Conservation (phyloP, 2,797 vertebrate species). For the Eupleurogrammus muticus region DNA sequence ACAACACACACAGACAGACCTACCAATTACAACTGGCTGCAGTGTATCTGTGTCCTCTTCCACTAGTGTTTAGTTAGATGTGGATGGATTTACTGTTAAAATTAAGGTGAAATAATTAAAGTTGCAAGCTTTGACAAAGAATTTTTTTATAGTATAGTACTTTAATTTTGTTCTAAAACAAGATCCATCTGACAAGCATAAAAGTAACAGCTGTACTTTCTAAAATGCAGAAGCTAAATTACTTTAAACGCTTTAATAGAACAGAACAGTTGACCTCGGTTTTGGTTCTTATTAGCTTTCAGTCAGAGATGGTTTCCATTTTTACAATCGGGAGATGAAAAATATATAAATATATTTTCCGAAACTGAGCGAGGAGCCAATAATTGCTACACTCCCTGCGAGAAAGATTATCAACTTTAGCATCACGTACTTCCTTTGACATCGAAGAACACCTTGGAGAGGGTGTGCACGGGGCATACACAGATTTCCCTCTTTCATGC, state of each 20-base stretch:
- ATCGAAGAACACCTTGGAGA: slow-evolving; percentile 50
- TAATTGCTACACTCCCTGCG: slow-evolving; percentile 35
- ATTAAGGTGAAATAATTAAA: slow-evolving; percentile 39
- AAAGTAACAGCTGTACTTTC: too few relatives aligned
- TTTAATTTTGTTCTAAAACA: slow-evolving; percentile 19
- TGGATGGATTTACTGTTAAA: slow-evolving; percentile 22
- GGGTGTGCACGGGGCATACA: slow-evolving; percentile 24
- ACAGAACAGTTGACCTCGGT: neutral
- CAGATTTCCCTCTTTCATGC: slow-evolving; percentile 57
- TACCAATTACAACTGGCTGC: slow-evolving; percentile 70
- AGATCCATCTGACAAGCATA: neutral
- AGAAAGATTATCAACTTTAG: slow-evolving; percentile 42
- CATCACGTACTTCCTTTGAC: slow-evolving; percentile 54
- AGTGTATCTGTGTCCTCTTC: slow-evolving; percentile 40
- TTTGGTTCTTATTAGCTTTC: neutral
- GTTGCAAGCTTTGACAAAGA: slow-evolving; percentile 12
- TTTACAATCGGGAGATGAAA: slow-evolving; percentile 30
- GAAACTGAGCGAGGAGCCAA: slow-evolving; percentile 31
- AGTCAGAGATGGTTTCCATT: slow-evolving; percentile 11
- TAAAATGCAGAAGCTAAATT: too few relatives aligned
- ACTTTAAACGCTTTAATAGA: neutral
- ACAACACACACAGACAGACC: slow-evolving; percentile 68
- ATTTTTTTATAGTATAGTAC: neutral
- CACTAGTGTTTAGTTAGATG: slow-evolving; percentile 53
- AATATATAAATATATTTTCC: slow-evolving; percentile 23